Evolutionary conservation across 2,113 vertebrate genomes (phyloP), one percentile per base, ranked within the genome.

Genomic region (Odocoileus hemionus): DNA sequence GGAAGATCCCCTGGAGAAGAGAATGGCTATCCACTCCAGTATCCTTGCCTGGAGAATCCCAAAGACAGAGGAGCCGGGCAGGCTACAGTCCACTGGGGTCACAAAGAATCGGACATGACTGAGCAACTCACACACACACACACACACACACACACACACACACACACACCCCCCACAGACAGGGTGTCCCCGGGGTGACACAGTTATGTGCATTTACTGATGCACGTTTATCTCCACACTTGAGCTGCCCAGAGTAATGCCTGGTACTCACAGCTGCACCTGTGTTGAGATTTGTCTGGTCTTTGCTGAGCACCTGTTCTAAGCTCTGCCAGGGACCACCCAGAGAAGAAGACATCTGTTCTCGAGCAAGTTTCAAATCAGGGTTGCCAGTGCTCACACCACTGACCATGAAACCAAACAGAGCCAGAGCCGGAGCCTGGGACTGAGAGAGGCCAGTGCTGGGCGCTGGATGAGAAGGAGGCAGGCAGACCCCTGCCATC

Each of bases 181-280:
- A 10, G 1, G 23, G 43, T 23, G 33, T 43, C 3, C 39, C 13
- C 2, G 0, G 0, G 47, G 36, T 17, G 74, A 33, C 14, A 28
- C 2, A 7, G 52, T 39, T 8, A 3, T 1, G 0, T 1, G 39
- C 4, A 0, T 7, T 28, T 6, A 5, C 28, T 13, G 16, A 3
- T 26, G 57, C 5, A 6, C 33, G 0, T 55, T 92, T 30, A 25
- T 39, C 70, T 89, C 67, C 19, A 43, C 9, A 2, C 30, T 28
- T 7, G 0, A 0, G 79, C 8, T 3, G 10, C 67, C 43, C 19
- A 8, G 55, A 1, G 15, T 43, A 11, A 28, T 1, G 2, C n/a
- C 47, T 12, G 1, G 54, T 0, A 7, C 30, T 21, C 64, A 33
- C 4, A 36, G 70, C 74, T 36, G 58, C 0, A 0, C 19, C 8